Conservation (phyloP, 2,888 invertebrate species). For the Pogonocherus hispidulus region DNA sequence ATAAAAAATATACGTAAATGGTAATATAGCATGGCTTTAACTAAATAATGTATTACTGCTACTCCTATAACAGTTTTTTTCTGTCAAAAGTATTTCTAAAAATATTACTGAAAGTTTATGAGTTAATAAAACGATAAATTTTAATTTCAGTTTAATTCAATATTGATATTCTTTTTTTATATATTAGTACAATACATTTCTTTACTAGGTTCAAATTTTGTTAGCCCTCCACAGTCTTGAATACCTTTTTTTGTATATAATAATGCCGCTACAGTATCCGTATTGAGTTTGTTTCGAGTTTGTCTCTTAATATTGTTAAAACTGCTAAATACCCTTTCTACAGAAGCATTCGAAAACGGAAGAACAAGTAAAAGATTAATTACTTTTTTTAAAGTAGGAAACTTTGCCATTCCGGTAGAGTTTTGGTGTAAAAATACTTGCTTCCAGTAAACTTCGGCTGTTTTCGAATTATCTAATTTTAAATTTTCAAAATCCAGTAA, state of each 20-base stretch:
- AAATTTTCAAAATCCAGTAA: neutral
- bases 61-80: too few relatives aligned
- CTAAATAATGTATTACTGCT: too few relatives aligned
- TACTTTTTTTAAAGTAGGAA: constrained; percentile 21
- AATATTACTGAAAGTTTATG: too few relatives aligned
- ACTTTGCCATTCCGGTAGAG: neutral
- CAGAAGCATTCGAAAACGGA: constrained; percentile 25
- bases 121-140: too few relatives aligned
- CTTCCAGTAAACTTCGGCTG: neutral
- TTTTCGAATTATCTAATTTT: neutral
- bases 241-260: neutral
- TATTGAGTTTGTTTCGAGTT: neutral
- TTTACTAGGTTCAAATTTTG: neutral
- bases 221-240: neutral
- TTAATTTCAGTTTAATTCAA: too few relatives aligned
- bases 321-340: constrained; percentile 25
- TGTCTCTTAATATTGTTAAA: constrained; percentile 20
- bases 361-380: constrained; percentile 16
- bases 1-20: too few relatives aligned
- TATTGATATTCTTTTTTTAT: neutral
- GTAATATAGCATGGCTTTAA: too few relatives aligned
- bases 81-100: too few relatives aligned
- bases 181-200: neutral
- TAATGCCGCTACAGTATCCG: neutral
- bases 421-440: neutral